phyloP scores from a whole-genome alignment of 2,888 invertebrate species.

The Apoda limacodes region DNA sequence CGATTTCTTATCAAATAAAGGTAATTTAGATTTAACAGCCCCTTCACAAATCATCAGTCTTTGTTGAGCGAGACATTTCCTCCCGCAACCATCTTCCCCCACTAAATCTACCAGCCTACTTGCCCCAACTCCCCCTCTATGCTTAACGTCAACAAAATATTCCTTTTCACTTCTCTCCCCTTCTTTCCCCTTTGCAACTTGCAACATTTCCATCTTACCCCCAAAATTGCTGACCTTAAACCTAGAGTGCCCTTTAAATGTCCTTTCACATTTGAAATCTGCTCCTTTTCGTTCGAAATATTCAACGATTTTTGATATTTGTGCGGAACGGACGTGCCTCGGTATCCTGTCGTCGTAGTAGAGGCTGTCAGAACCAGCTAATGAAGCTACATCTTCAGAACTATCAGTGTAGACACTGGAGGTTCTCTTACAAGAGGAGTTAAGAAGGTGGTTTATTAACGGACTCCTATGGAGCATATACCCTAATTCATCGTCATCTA shows the following conservation, averaged over 20 bases:
- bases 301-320: conserved; percentile 87
- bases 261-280: conserved; percentile 59
- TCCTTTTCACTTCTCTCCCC: conserved; percentile 23
- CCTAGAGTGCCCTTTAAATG: conserved; percentile 36
- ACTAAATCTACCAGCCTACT: conserved; percentile 21
- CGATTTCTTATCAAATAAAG: conserved; percentile 79
- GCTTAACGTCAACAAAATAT: conserved; percentile 33
- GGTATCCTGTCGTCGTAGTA: conserved; percentile 76
- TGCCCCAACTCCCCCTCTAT: conserved; percentile 23
- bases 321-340: conserved; percentile 71
- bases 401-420: conserved; percentile 90
- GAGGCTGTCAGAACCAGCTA: conserved; percentile 81
- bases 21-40: conserved; percentile 86
- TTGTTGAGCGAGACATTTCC: conserved; percentile 66
- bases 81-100: conserved; percentile 21
- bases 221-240: conserved; percentile 23
- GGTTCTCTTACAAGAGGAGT: conserved; percentile 72
- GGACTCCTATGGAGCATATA: conserved; percentile 45
- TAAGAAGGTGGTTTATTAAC: conserved; percentile 61
- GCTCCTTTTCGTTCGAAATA: conserved; percentile 86
- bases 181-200: conserved; percentile 14
- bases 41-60: conserved; percentile 86
- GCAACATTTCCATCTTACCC: conserved; percentile 24
- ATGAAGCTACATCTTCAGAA: conserved; percentile 86
- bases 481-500: conserved; percentile 53